Evolutionary conservation across 2,113 vertebrate species (phyloP), one percentile per base, ranked within the genome.

Genomic region (Gallinago undulata): DNA sequence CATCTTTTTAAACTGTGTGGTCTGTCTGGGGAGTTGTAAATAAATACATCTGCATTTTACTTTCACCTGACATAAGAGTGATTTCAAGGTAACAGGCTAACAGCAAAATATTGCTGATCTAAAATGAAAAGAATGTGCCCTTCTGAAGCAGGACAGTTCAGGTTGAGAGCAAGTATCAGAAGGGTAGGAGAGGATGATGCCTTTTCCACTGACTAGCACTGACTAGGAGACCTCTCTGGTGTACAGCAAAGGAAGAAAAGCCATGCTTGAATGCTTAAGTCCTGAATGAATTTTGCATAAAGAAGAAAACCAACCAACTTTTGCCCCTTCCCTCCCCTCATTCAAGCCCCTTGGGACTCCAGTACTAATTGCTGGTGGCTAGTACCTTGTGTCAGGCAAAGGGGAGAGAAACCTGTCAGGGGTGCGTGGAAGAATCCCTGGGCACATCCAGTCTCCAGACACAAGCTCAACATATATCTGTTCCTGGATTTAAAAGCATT

Each of bases 221-320:
- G 79, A 70, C 79, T 63, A 30, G 43, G 69, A 82, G 73, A 84
- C 16, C 39, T 87, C 59, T 80, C 87, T 66, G 39, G 66, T 60
- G 35, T n/a, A 43, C 47, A 81, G 64, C 11, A 64, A 81, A 84
- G 45, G 59, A 92, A 77, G 51, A 55, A 95, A 72, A 91, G 8
- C n/a, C 69, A 89, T 19, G 84, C 93, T 68, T 84, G 73, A 94
- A 89, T 92, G 73, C 31, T 67, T 77, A 78, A 92, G 37, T 78
- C 53, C 51, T 2, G 18, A 78, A 89, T 72, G 14, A 96, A 95
- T 97, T 94, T 94, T 92, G 48, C 87, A 97, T 86, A 91, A 91
- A 91, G 68, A 8, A 62, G 59, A 73, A 67, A 23, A 55, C 6
- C 28, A 41, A 69, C 21, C 55, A 90, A 66, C 37, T 87, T 93